Evolutionary conservation across 1,140 invertebrate species (phyloP), one percentile per base, ranked within the genome.

Genomic region (Bathynomus jamesi): DNA sequence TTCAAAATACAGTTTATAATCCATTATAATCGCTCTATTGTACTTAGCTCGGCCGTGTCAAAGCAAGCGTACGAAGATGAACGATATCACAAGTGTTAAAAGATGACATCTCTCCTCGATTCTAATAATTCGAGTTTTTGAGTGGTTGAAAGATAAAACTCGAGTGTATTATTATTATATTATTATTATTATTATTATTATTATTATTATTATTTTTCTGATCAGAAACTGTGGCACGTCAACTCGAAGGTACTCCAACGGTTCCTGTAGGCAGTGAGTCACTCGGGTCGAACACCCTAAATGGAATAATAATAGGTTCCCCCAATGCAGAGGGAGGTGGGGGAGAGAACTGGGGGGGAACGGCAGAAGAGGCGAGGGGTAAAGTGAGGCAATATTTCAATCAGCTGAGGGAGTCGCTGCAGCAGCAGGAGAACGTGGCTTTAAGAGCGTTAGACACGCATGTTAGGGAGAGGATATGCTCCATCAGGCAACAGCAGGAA

Each of bases 401-500:
- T 71, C 83, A 87, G 65, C 73, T 87, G 25, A 79, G 85, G 65
- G 83, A 85, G 29, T 82, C 83, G 25, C 79, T 88, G 29, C 83
- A 83, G 28, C 79, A 84, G 0, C 87, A 88, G 78, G 87, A 88
- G 77, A 82, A 84, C 8, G 83, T 85, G 11, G 87, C 87, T 0
- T 79, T 86, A 61, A 83, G 82, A 3, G 85, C 84, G 28, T 84
- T 88, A 4, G 87, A 88, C 69, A 85, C 85, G 17, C 85, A 87
- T 76, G 84, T 87, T 17, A 77, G 85, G 53, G 86, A 87, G 67
- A 82, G 86, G 78, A 76, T 87, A 32, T 85, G 85, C 70, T 83
- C 84, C 70, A 72, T 88, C n/a, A 80, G 84, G 73, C 85, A 87
- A 71, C 84, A 87, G 60, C 85, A 87, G 74, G 85, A 87, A 75